Evolutionary conservation across 2,888 invertebrate genomes (phyloP), one percentile per base, ranked within the genome.

Genomic region (Hypercompe scribonia): DNA sequence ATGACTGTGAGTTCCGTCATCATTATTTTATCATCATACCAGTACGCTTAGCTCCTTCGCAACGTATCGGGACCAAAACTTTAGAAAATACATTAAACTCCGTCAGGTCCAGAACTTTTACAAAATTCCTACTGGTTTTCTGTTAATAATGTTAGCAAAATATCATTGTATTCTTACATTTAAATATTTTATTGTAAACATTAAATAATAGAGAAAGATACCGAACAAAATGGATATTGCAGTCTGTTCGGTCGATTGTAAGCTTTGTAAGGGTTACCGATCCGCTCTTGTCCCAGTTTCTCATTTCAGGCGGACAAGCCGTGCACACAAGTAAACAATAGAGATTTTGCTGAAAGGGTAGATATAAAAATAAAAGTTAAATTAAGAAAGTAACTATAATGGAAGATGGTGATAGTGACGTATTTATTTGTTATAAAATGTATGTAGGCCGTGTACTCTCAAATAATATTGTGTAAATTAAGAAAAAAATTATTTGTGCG

Each of bases 221-320:
- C 18, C 2, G 31, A 15, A 18, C 46, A 21, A 15, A 21, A 18
- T 46, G 21, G 7, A 46, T 21, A 18, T 46, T 58, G 28, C 58
- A 58, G 15, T 58, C 15, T 31, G 31, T 31, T 61, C 61, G 31
- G 61, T 31, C 61, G 28, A 18, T 61, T 18, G 61, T 31, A 61
- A 61, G 61, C 18, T 31, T 31, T 61, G 28, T 61, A 31, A 61
- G 31, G 15, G 15, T 54, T 31, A 61, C 31, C 61, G 61, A 61
- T 61, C 61, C 61, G 61, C 61, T 31, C 58, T 61, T 61, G 61
- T 31, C 61, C 61, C 18, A 61, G 61, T 31, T 61, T 31, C 31
- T 31, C 31, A 31, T 13, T 31, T 31, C 31, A 15, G 15, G 15
- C 58, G 2, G 61, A 61, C 28, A 15, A 31, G 1, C 28, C 28